Percentiles rank a stretch among this genome's conserved stretches.
These are phyloP conservation scores for Drosophila grimshawi DNA, from an alignment of 1,140 invertebrate genomes.

Conservation along the genomic window DNA sequence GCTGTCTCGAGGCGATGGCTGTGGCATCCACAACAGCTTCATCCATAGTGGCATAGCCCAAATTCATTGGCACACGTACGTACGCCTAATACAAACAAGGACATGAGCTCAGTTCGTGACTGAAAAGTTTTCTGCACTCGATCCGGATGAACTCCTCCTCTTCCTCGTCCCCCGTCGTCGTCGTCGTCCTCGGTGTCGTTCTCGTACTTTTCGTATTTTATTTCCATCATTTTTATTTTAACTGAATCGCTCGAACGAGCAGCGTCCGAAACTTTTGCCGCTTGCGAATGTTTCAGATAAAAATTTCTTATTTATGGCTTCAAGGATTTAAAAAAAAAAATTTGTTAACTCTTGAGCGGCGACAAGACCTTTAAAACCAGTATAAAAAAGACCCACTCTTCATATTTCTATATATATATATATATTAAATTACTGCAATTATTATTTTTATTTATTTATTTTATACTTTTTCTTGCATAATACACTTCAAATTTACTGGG, in stretches of 20 bases:
- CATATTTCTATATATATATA: too few relatives aligned
- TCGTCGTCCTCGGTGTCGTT: background rate
- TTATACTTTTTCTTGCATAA: too few relatives aligned
- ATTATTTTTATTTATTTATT: background rate
- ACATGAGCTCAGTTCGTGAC: constrained; percentile 79
- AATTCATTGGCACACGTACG: constrained; percentile 81
- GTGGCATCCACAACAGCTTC: constrained; percentile 15
- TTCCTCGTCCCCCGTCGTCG: background rate
- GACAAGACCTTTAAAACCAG: constrained; percentile 12
- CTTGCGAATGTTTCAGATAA: constrained; percentile 68
- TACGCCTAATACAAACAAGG: constrained; percentile 78
- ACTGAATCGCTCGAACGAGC: constrained; percentile 55
- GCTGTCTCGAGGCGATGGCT: constrained; percentile 39
- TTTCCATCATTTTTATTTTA: constrained; percentile 81
- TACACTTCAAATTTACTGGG: too few relatives aligned
- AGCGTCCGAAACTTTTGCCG: constrained; percentile 67
- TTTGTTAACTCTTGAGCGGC: constrained; percentile 5
- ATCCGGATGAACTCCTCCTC: constrained; percentile 30
- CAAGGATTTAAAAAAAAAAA: constrained; percentile 42
- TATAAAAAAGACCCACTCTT: too few relatives aligned
- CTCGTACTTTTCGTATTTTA: constrained; percentile 77
- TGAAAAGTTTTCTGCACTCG: constrained; percentile 69
- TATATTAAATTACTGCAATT: background rate
- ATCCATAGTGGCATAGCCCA: constrained; percentile 10
- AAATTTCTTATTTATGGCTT: constrained; percentile 60